Evolutionary conservation across 35 echinoderm and acorn worm genomes (phyloP).

Genomic region (Stichopus chloronotus): DNA sequence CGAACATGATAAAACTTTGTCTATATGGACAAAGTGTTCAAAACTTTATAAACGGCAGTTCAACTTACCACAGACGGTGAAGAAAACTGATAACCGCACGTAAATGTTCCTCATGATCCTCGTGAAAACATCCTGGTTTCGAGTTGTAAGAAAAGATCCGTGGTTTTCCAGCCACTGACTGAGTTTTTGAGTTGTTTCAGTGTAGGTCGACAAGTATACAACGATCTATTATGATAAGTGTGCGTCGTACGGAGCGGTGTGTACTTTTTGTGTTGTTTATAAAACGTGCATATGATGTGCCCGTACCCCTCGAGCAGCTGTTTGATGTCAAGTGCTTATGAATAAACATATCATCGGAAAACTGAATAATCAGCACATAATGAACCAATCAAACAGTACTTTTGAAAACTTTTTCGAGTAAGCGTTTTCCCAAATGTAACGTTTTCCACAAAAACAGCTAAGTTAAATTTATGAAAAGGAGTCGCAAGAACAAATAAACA

Average conservation of each 20-base stretch:
- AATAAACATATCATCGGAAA: slow-evolving; percentile 27
- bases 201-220: background rate
- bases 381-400: slow-evolving; percentile 16
- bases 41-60: background rate
- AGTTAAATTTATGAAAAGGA: slow-evolving; percentile 3
- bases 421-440: background rate
- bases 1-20: too few relatives aligned
- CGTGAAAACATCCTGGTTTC: slow-evolving; percentile 59
- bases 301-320: slow-evolving; percentile 20
- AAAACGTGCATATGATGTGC: background rate
- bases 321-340: slow-evolving; percentile 50
- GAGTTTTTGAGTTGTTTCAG: background rate
- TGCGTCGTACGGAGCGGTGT: background rate
- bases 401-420: slow-evolving; percentile 17
- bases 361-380: background rate
- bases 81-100: slow-evolving; percentile 9
- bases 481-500: background rate
- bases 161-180: slow-evolving; percentile 7
- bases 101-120: slow-evolving; percentile 52
- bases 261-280: slow-evolving; percentile 47
- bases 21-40: too few relatives aligned
- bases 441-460: background rate
- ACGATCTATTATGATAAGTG: background rate
- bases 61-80: slow-evolving; percentile 29
- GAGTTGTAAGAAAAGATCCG: slow-evolving; percentile 40